Conservation (phyloP, 1,140 invertebrate genomes). For the Cherax quadricarinatus region DNA sequence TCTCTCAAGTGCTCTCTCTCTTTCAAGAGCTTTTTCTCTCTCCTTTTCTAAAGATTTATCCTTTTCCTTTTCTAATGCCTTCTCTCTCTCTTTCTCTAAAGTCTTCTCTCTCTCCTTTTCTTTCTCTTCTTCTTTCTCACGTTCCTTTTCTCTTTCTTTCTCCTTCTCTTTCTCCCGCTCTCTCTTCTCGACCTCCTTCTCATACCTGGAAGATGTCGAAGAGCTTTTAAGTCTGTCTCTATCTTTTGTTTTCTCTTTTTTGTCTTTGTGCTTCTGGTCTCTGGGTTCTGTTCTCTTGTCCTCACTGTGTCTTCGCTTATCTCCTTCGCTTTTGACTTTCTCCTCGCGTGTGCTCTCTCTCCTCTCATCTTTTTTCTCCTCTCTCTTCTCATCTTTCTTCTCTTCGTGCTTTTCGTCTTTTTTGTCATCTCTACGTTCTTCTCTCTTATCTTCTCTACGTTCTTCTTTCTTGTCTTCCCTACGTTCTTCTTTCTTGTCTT, state of each 20-base stretch:
- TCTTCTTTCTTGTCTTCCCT: constrained; percentile 36
- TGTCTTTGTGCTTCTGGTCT: constrained; percentile 72
- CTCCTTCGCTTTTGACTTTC: constrained; percentile 58
- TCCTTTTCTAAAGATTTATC: constrained; percentile 47
- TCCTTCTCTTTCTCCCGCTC: constrained; percentile 46
- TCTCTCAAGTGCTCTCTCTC: constrained; percentile 35
- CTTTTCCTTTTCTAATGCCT: constrained; percentile 14
- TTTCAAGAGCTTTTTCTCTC: constrained; percentile 45
- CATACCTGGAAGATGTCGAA: not conserved
- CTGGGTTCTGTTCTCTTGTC: constrained; percentile 70
- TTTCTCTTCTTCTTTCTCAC: constrained; percentile 43
- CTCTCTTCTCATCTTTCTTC: constrained; percentile 42
- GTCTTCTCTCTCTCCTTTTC: constrained; percentile 45
- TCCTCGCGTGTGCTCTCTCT: constrained; percentile 54
- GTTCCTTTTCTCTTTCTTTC: constrained; percentile 42
- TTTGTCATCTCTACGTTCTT: constrained; percentile 25
- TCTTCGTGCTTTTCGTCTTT: constrained; percentile 38
- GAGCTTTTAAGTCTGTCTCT: constrained; percentile 36
- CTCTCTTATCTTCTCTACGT: constrained; percentile 43
- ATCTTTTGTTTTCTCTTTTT: constrained; percentile 41
- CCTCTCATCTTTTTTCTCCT: constrained; percentile 51
- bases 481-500: constrained; percentile 53
- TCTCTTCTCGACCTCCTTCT: constrained; percentile 55
- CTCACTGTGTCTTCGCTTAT: constrained; percentile 76
- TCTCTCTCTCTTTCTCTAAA: constrained; percentile 26